Evolutionary conservation across 1,140 invertebrate genomes (phyloP).

Genomic region (Orchesella cincta): DNA sequence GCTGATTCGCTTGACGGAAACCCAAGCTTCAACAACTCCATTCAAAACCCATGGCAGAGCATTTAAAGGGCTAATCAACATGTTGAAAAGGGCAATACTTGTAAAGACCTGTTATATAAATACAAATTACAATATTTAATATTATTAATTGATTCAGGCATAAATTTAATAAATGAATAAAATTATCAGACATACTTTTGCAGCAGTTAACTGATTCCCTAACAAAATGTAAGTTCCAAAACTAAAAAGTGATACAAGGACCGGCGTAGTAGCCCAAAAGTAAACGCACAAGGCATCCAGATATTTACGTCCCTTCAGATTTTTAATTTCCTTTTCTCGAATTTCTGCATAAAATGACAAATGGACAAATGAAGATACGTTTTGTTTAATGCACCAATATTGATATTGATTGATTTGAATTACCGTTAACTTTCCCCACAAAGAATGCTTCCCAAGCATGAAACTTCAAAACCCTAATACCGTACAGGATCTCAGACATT

Average conservation of each 20-base stretch:
- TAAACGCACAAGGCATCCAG: conserved; percentile 98
- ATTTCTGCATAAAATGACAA: conserved; percentile 60
- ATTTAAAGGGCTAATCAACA: conserved; percentile 94
- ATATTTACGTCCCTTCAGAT: conserved; percentile 85
- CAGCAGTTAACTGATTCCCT: conserved; percentile 78
- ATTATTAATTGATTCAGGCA: conserved; percentile 26
- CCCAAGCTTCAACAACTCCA: conserved; percentile 90
- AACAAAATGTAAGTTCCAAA: conserved; percentile 84
- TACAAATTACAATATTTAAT: not conserved
- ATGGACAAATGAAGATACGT: not conserved
- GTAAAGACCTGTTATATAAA: conserved; percentile 74
- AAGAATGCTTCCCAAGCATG: conserved; percentile 94
- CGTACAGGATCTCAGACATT: conserved; percentile 82
- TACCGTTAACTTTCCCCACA: conserved; percentile 64
- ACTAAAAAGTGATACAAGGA: conserved; percentile 88
- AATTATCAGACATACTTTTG: conserved; percentile 66
- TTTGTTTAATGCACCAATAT: not conserved
- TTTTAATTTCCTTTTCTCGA: conserved; percentile 71
- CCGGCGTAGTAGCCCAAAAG: conserved; percentile 98
- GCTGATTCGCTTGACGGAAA: conserved; percentile 81
- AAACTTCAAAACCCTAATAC: conserved; percentile 87
- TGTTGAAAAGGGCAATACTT: conserved; percentile 89
- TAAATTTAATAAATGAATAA: not conserved
- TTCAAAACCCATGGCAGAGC: conserved; percentile 98
- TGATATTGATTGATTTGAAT: conserved; percentile 23